These are phyloP conservation scores for Halocynthia roretzi DNA, from an alignment of 23 tunicate species.

Conservation along the genomic window DNA sequence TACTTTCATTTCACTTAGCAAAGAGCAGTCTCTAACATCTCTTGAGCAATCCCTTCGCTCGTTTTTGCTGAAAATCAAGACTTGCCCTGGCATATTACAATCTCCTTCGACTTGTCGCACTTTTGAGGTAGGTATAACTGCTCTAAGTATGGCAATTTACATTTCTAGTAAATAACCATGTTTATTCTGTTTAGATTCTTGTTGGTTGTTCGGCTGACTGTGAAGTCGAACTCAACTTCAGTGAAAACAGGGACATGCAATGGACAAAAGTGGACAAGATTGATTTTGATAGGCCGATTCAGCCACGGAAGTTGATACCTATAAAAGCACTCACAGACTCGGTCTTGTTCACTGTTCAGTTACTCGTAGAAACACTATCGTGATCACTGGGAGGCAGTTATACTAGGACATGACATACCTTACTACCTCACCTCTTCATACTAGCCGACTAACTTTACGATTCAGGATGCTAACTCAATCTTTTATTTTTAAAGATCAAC, in stretches of 20 bases:
- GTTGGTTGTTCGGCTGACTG: constrained; percentile 10
- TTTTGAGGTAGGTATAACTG: constrained; percentile 28
- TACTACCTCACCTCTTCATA: too few species aligned
- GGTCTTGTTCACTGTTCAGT: constrained; percentile 6
- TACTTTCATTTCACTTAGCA: too few species aligned
- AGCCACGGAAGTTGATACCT: constrained; percentile 1
- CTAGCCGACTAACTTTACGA: too few species aligned
- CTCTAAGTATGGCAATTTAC: neutral
- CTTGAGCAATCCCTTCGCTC: constrained; percentile 34
- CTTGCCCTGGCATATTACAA: neutral
- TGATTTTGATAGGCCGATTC: neutral
- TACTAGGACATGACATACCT: too few species aligned
- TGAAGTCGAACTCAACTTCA: constrained; percentile 4
- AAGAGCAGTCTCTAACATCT: too few species aligned
- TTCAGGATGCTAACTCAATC: too few species aligned
- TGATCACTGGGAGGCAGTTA: neutral
- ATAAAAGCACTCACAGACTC: constrained; percentile 10
- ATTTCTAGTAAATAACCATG: neutral
- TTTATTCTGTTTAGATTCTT: neutral
- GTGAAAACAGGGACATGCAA: neutral
- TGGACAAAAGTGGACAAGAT: constrained; percentile 6
- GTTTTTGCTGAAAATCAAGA: constrained; percentile 2
- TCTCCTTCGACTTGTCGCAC: constrained; percentile 7
- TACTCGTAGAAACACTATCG: neutral
- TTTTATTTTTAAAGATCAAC: too few species aligned